Evolutionary conservation across 1,140 invertebrate species (phyloP).

Genomic region (Drosophila arizonae): DNA sequence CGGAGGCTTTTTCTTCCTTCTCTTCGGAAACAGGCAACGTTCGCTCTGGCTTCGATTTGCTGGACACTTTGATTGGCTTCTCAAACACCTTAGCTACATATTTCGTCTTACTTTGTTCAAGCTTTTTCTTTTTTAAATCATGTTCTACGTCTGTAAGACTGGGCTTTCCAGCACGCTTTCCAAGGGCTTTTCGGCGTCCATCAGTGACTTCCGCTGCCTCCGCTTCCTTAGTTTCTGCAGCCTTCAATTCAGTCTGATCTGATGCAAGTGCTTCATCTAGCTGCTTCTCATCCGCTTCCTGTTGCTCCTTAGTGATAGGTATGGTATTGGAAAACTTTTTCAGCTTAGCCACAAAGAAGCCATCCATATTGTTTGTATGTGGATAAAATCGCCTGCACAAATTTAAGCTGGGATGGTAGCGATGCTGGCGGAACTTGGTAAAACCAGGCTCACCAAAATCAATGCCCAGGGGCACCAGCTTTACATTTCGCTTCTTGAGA

Average conservation of each 20-base stretch:
- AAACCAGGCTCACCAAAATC: slow-evolving; percentile 98
- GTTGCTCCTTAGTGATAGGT: slow-evolving; percentile 84
- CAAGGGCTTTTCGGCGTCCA: slow-evolving; percentile 53
- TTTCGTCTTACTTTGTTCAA: slow-evolving; percentile 74
- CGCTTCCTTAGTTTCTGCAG: slow-evolving; percentile 46
- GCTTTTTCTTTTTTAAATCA: slow-evolving; percentile 80
- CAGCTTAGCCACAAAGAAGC: slow-evolving; percentile 99
- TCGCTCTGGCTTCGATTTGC: slow-evolving; percentile 56
- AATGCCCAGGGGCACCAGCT: slow-evolving; percentile 95
- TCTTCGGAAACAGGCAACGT: slow-evolving; percentile 2
- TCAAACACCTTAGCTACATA: slow-evolving; percentile 82
- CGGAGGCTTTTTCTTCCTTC: not conserved
- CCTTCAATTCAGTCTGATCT: slow-evolving; percentile 23
- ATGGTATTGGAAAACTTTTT: slow-evolving; percentile 97
- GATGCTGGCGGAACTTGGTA: slow-evolving; percentile 91
- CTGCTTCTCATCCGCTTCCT: slow-evolving; percentile 82
- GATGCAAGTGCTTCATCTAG: slow-evolving; percentile 71
- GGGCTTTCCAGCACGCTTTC: slow-evolving; percentile 80
- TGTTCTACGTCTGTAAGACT: slow-evolving; percentile 61
- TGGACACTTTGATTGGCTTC: slow-evolving; percentile 70
- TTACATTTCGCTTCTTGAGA: slow-evolving; percentile 96
- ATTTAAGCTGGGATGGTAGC: slow-evolving; percentile 97
- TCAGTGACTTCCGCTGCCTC: slow-evolving; percentile 71
- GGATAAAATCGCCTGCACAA: slow-evolving; percentile 97
- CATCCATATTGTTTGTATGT: slow-evolving; percentile 99